Percentiles rank a stretch among this genome's conserved stretches.
These are phyloP conservation scores for Parnassius mnemosyne DNA, from an alignment of 2,888 invertebrate species.

Conservation along the genomic window DNA sequence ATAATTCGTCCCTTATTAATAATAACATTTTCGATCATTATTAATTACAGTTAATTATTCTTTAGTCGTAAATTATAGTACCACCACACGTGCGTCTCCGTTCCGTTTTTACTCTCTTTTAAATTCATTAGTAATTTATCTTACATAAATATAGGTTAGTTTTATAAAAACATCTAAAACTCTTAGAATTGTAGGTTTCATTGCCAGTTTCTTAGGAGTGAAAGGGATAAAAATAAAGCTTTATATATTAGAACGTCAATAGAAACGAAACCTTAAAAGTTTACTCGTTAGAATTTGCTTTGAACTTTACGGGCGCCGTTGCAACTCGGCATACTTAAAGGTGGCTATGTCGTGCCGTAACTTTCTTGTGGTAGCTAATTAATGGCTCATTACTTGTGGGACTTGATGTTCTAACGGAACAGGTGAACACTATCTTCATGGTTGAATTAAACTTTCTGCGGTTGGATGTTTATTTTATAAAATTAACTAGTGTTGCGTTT, in stretches of 20 bases:
- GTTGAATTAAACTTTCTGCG: conserved; percentile 12
- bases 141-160: no score
- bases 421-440: conserved; percentile 17
- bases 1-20: not conserved
- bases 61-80: not conserved
- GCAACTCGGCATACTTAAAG: conserved; percentile 5
- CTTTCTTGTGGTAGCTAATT: conserved; percentile 20
- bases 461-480: not conserved
- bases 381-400: conserved; percentile 23
- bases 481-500: not conserved
- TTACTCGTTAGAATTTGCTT: conserved; percentile 9
- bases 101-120: no score
- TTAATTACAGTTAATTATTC: not conserved
- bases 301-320: conserved; percentile 3
- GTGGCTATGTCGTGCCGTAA: conserved; percentile 1
- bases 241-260: conserved; percentile 4
- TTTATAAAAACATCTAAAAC: no score
- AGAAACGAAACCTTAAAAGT: conserved; percentile 9
- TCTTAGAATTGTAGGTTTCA: no score
- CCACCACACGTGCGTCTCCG: no score
- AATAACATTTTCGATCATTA: not conserved
- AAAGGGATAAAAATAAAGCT: no score
- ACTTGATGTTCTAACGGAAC: conserved; percentile 17
- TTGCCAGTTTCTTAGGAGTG: no score
- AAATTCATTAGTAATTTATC: no score